phyloP scores from a whole-genome alignment of 2,888 invertebrate genomes.

The Aphrophora alni region DNA sequence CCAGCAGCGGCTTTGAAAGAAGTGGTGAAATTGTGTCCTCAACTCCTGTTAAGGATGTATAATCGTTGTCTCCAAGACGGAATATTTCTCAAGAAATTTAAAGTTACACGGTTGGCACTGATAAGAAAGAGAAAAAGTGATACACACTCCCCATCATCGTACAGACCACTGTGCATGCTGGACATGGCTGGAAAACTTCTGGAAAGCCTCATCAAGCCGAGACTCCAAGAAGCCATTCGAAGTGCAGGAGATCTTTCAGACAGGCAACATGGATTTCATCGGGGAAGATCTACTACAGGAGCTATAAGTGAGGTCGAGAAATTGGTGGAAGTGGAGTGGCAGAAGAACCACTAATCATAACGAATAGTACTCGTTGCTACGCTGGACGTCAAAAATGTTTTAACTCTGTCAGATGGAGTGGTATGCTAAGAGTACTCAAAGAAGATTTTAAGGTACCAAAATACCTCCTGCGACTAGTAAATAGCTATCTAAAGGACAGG shows the following conservation, averaged over 20 bases:
- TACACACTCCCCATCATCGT: background rate
- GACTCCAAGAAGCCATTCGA: background rate
- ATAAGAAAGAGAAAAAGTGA: constrained; percentile 31
- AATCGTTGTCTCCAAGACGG: constrained; percentile 31
- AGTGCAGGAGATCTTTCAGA: background rate
- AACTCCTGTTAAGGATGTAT: background rate
- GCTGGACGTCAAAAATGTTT: too few species aligned
- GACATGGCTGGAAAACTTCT: constrained; percentile 31
- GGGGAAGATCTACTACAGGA: constrained; percentile 18
- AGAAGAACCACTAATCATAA: too few species aligned
- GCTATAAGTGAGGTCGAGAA: background rate
- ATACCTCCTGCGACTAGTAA: too few species aligned
- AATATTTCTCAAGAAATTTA: constrained; percentile 25
- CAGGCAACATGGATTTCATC: constrained; percentile 35
- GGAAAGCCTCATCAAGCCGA: constrained; percentile 21
- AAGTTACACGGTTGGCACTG: background rate
- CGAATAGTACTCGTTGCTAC: too few species aligned
- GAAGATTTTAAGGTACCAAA: too few species aligned
- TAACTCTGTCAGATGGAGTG: too few species aligned
- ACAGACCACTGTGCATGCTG: constrained; percentile 29
- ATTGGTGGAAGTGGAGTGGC: too few species aligned
- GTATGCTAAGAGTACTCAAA: too few species aligned
- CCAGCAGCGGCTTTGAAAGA: constrained; percentile 27
- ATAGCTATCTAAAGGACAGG: too few species aligned
- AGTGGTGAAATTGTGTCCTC: background rate